Percentiles rank a stretch among this genome's conserved stretches.
phyloP scores from a whole-genome alignment of 2,888 invertebrate species.

The Trachelus tabidus region DNA sequence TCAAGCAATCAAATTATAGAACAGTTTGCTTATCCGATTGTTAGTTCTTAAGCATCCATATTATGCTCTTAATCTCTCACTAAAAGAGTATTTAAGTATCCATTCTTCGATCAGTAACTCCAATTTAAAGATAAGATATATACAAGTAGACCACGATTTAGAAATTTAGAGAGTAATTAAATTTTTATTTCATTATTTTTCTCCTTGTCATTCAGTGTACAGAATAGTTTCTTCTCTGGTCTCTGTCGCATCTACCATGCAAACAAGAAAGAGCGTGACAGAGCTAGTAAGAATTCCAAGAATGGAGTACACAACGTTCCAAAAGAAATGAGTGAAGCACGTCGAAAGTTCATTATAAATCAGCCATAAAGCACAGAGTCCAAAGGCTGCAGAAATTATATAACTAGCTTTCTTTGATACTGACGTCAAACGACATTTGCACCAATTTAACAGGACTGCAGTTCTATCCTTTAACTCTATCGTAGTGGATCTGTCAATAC shows the following conservation, averaged over 20 bases:
- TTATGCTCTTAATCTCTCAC: no score
- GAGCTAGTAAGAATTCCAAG: constrained; percentile 26
- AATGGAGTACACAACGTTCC: constrained; percentile 26
- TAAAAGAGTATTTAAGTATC: no score
- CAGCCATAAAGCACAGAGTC: constrained; percentile 19
- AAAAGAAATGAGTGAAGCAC: constrained; percentile 27
- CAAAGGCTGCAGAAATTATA: neutral
- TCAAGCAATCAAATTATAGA: no score
- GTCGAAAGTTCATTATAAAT: constrained; percentile 28
- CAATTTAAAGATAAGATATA: no score
- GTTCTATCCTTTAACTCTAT: no score
- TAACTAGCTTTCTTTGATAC: neutral
- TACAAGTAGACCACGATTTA: no score
- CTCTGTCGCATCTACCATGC: neutral
- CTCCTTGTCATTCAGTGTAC: neutral
- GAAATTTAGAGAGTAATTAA: no score
- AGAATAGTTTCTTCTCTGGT: neutral
- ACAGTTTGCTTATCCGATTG: no score
- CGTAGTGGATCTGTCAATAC: no score
- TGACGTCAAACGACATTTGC: neutral
- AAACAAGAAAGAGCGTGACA: constrained; percentile 18
- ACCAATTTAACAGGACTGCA: neutral
- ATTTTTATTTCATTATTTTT: neutral
- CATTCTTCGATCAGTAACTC: no score
- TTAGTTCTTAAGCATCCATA: no score